Conservation (phyloP, 1,140 invertebrate species). For the Formica selysi region DNA sequence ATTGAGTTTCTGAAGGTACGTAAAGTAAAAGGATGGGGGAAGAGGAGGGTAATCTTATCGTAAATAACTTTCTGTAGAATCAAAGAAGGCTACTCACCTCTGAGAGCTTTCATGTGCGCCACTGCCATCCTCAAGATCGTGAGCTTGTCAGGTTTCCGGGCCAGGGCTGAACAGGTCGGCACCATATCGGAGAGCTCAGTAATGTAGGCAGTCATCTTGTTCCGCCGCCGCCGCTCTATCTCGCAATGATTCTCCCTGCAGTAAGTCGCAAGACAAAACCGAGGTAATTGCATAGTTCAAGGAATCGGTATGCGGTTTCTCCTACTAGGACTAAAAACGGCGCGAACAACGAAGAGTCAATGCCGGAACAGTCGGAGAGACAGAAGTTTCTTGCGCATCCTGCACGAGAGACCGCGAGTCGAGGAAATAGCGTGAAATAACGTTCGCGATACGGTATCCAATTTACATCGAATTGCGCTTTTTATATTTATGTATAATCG, state of each 20-base stretch:
- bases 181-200: conserved; percentile 99
- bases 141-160: conserved; percentile 99
- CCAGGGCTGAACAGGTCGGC: conserved; percentile 98
- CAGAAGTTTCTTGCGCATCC: conserved; percentile 46
- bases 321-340: conserved; percentile 30
- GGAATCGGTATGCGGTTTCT: conserved; percentile 51
- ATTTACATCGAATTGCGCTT: conserved; percentile 9
- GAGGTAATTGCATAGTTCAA: conserved; percentile 86
- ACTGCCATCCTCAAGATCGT: conserved; percentile 99
- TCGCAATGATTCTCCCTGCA: conserved; percentile 99
- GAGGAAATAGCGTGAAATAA: conserved; percentile 52
- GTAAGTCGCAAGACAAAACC: conserved; percentile 86
- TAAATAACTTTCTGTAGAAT: neutral
- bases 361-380: conserved; percentile 27
- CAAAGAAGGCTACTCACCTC: conserved; percentile 89
- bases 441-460: conserved; percentile 26
- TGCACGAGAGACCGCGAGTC: neutral
- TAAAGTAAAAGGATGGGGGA: neutral
- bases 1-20: neutral
- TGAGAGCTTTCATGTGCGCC: conserved; percentile 98
- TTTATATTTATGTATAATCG: neutral
- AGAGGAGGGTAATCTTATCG: neutral
- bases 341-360: conserved; percentile 41
- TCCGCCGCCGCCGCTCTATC: conserved; percentile 98
- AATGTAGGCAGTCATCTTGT: conserved; percentile 99